Evolutionary conservation across 2,888 invertebrate species (phyloP), one percentile per base, ranked within the genome.

Genomic region (Stenodera caucasica): DNA sequence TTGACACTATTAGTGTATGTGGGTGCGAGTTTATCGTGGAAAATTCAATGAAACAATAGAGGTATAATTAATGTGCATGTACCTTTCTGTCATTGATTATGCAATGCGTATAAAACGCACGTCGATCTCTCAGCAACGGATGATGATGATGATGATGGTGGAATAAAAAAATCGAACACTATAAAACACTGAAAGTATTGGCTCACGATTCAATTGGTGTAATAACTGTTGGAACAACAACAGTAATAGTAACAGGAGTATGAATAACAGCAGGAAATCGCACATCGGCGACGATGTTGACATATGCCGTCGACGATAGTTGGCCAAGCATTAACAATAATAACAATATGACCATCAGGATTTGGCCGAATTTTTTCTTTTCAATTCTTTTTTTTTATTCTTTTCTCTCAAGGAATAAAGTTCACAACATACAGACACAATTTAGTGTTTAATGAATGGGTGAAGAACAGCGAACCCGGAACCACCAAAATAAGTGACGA

Each of bases 61-160:
- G 18, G 33, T 53, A 21, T 51, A 23, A 51, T n/a, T n/a, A 40
- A 37, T 51, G 21, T 14, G 29, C n/a, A 53, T 23, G 58, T 73
- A 73, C 73, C 73, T 73, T 71, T 73, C 73, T 73, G 73, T 73
- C 74, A 74, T 73, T 74, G 72, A 73, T 74, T 73, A 74, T 70
- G 72, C 71, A 73, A 71, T 73, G 74, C 73, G 72, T 73, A 66
- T 65, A 55, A 59, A 67, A 69, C 70, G 71, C 70, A 68, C 67
- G 40, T 53, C 23, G 53, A 51, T 35, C 54, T 52, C 32, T 21
- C 53, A 49, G 32, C 33, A 49, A 49, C 29, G 26, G n/a, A 33
- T 12, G n/a, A 33, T 15, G 18, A 54, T 21, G 18, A 37, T 12
- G 18, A 52, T 18, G 37, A 11, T 33, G 54, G 21, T 53, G 21